Conservation (phyloP, 1,140 invertebrate genomes). For the Brachionus calyciflorus region DNA sequence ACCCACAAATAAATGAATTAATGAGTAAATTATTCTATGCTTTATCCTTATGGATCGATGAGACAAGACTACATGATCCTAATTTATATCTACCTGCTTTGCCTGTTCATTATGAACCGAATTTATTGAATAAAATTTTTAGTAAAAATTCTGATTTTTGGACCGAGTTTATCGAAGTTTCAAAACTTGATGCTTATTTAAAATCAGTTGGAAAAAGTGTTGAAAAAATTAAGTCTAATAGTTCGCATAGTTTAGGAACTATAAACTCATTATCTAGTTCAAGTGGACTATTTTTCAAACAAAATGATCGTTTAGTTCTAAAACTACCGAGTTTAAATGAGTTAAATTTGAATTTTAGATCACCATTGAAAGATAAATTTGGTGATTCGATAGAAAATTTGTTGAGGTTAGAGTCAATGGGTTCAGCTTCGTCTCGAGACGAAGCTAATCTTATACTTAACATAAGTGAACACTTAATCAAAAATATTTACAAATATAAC, state of each 20-base stretch:
- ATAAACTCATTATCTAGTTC: not conserved
- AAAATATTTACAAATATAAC: conserved; percentile 27
- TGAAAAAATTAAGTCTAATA: conserved; percentile 2
- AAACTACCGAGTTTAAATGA: not conserved
- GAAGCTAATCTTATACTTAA: conserved; percentile 27
- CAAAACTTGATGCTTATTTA: not conserved
- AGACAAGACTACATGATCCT: conserved; percentile 70
- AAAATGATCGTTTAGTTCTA: conserved; percentile 19
- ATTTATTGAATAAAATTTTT: conserved; percentile 49
- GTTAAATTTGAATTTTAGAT: conserved; percentile 5
- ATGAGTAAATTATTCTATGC: conserved; percentile 57
- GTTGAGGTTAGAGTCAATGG: not conserved
- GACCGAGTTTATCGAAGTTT: conserved; percentile 18
- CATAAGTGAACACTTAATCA: conserved; percentile 33
- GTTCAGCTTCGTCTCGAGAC: not conserved
- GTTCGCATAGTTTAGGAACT: not conserved
- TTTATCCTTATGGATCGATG: conserved; percentile 74
- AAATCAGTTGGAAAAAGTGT: not conserved
- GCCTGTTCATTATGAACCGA: conserved; percentile 65
- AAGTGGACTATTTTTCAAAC: conserved; percentile 11
- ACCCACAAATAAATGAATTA: conserved; percentile 12
- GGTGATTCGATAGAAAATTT: conserved; percentile 43
- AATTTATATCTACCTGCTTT: conserved; percentile 70
- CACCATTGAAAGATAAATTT: conserved; percentile 34
- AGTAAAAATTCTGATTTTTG: not conserved